Evolutionary conservation across 1,140 invertebrate genomes (phyloP), one percentile per base, ranked within the genome.

Genomic region (Prorops nasuta): DNA sequence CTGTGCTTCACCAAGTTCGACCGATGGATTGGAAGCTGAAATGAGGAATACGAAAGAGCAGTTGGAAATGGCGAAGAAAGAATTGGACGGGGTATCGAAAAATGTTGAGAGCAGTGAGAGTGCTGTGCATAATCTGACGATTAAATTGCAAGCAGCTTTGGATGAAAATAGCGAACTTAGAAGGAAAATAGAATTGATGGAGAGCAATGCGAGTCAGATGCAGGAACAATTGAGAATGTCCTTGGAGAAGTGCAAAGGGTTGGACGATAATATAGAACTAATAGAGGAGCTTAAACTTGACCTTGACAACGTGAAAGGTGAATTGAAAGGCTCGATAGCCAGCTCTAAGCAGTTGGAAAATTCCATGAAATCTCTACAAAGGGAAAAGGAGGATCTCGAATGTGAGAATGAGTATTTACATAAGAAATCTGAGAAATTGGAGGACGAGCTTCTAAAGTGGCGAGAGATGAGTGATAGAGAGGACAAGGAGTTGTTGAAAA

Each of bases 121-220:
- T 20, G 37, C 58, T 16, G 41, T 55, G 12, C 60, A 63, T 37
- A 55, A 59, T 22, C 19, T 67, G 1, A 58, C 51, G 19, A 50
- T 58, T n/a, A 49, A 54, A 12, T 19, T 74, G 18, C 58, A 62
- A 21, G 15, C 31, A 0, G 49, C 59, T 7, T 19, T 70, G 9
- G 64, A 72, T 4, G 71, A 75, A 36, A 73, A 74, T 17, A 59
- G 62, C 1, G 59, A 67, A 6, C 39, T 73, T 1, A 43, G 63
- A 3, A 58, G 48, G 9, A 60, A 51, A 14, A 64, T 74, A 3
- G 71, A 73, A 8, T 17, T 43, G 7, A 9, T 70, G 1, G 49
- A 66, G 15, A 45, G 39, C 2, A 31, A 56, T 4, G 60, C 66
- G 9, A 63, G 54, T 16, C 60, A 62, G 15, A 45, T 58, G 34